A percentile compares a stretch with the other conserved stretches of the same genome.
Evolutionary conservation across 2,797 vertebrate genomes (phyloP).

Genomic region (Margarornis squamiger): DNA sequence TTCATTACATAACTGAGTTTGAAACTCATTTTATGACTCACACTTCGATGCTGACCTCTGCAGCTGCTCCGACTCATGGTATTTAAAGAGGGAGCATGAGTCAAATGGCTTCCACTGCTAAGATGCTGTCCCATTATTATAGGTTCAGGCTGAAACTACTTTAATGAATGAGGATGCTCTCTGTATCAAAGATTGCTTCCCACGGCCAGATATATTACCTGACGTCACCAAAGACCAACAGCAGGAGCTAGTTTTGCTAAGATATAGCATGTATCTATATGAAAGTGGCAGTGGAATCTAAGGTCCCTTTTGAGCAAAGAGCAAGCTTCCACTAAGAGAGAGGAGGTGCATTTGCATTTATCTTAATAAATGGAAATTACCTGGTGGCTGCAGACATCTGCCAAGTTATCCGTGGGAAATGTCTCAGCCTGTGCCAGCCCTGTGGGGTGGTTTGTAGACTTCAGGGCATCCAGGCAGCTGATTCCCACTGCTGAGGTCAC

Average conservation of each 20-base stretch:
- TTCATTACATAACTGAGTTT: neutral
- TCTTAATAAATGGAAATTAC: neutral
- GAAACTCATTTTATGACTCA: constrained; percentile 40
- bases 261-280: neutral
- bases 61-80: neutral
- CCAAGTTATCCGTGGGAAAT: neutral
- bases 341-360: neutral
- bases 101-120: neutral
- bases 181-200: neutral
- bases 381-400: neutral
- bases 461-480: neutral
- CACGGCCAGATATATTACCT: neutral
- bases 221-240: neutral
- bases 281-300: neutral
- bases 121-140: neutral
- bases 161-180: neutral
- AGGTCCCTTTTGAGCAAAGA: neutral
- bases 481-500: neutral
- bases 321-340: neutral
- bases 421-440: neutral
- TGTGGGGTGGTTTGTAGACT: neutral
- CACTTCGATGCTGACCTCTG: neutral
- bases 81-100: neutral
- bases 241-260: neutral
- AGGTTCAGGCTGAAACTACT: neutral